Base-by-base conservation (phyloP, 2,113 vertebrate genomes). In the Panthera leo region DNA sequence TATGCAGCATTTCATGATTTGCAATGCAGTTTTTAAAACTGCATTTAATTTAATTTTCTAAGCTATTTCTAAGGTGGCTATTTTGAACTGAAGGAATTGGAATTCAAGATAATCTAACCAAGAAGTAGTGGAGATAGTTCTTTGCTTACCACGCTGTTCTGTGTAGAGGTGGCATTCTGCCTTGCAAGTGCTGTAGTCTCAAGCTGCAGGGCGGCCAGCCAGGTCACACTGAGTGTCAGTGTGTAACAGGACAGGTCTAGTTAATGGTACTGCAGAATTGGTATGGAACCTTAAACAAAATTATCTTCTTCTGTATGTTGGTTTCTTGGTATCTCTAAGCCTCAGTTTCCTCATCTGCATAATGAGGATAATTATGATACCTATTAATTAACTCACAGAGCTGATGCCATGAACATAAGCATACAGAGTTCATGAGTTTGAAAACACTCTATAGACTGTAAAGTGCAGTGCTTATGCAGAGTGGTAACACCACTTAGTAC, bases 41-140 rank as follows among this genome's bases (percentile, higher is more conserved):
- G 7, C 31, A 36, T 90, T 79, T 73, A 36, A 15, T 94, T 92
- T 96, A 94, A 83, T 87, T 86, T 92, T 96, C 58, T 89, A 90
- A 79, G 55, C 31, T 76, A 19, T 65, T 85, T 76, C 3, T 76
- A 75, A 82, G 25, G 3, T 71, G 36, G 27, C 36, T 88, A 75
- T 21, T 48, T 42, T n/a, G 53, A 86, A 27, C 9, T 34, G 2
- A 61, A 34, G 16, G 5, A 89, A 63, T 10, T 78, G 48, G 89
- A 87, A 89, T 93, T 68, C 21, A 80, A 85, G 42, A 70, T 82
- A 76, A 65, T 58, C 51, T 85, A 86, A 55, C 16, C 11, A 36
- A 73, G 34, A 95, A 68, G 15, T 34, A 63, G 14, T 39, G 4
- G 86, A 79, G 11, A 16, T 39, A 73, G 0, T 84, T 75, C 25